These are phyloP conservation scores for Benitochromis conjunctus DNA, from an alignment of 2,113 vertebrate genomes.

Conservation along the genomic window DNA sequence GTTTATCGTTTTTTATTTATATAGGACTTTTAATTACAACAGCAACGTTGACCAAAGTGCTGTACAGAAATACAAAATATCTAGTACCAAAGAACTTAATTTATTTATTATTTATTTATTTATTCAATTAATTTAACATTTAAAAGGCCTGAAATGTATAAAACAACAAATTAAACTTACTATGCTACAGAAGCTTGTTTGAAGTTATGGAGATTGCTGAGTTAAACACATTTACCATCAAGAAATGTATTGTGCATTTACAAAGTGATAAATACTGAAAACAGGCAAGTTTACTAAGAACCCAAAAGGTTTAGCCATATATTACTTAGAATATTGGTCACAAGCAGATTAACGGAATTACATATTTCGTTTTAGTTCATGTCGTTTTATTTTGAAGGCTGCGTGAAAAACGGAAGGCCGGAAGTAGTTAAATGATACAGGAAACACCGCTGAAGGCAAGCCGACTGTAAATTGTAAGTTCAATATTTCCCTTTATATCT, in stretches of 20 bases:
- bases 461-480: slow-evolving; percentile 37
- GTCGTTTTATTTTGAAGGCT: slow-evolving; percentile 42
- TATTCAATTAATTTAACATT: neutral
- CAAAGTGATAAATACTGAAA: neutral
- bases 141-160: neutral
- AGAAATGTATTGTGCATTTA: neutral
- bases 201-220: neutral
- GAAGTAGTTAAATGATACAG: slow-evolving; percentile 16
- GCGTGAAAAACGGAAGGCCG: neutral
- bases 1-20: neutral
- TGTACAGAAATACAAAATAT: neutral
- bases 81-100: neutral
- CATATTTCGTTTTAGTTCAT: neutral
- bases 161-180: neutral
- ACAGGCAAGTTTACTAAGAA: neutral
- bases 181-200: neutral
- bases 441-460: slow-evolving; percentile 3
- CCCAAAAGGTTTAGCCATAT: neutral
- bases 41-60: neutral
- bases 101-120: neutral
- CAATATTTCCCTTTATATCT: neutral
- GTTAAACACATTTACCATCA: neutral
- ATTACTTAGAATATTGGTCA: neutral
- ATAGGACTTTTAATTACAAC: neutral
- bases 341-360: neutral